These are phyloP conservation scores for Varanus komodoensis DNA, from an alignment of 2,113 vertebrate genomes.

Conservation along the genomic window DNA sequence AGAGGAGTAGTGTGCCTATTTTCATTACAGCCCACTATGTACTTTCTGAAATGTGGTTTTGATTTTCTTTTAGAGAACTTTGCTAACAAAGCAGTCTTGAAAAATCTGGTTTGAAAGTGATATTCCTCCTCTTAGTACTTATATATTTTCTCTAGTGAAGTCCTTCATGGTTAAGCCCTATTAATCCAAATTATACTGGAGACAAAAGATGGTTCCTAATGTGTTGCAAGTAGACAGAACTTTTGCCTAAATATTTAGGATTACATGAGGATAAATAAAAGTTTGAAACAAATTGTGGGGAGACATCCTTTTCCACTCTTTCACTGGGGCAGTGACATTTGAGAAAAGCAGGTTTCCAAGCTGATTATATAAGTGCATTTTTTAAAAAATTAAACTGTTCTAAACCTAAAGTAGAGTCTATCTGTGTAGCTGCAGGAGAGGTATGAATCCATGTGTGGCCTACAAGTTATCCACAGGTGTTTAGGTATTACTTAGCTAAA, in stretches of 20 bases:
- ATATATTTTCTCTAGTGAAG: neutral
- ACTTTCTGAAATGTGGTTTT: slow-evolving; percentile 1
- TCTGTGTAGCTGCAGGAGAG: neutral
- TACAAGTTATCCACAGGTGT: neutral
- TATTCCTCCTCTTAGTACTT: neutral
- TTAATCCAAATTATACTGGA: neutral
- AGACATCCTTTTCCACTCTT: neutral
- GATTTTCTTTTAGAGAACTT: neutral
- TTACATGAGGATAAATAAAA: neutral
- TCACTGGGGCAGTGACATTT: neutral
- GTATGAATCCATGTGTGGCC: neutral
- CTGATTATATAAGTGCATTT: neutral
- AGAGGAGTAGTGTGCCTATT: neutral
- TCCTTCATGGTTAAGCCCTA: neutral
- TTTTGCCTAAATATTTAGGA: neutral
- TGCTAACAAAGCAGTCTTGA: neutral
- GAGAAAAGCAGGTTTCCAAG: neutral
- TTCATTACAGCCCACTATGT: neutral
- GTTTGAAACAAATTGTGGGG: no score
- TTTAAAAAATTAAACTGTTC: neutral
- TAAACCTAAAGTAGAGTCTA: neutral
- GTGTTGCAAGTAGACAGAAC: neutral
- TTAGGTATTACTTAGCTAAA: neutral
- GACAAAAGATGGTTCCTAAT: neutral
- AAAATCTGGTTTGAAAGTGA: neutral